Conservation (phyloP, 2,888 invertebrate genomes). For the Cheilosia grossa region DNA sequence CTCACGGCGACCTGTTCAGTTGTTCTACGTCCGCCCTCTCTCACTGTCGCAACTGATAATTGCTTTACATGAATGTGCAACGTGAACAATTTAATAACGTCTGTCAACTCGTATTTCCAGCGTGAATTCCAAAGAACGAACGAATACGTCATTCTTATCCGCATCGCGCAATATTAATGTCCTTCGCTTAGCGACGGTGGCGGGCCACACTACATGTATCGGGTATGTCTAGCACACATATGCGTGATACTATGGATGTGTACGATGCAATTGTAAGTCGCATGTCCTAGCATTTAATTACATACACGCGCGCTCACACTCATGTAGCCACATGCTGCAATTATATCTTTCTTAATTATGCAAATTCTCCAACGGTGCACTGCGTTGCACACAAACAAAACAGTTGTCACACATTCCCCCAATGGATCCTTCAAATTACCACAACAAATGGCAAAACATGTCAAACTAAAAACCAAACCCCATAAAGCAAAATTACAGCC, state of each 20-base stretch:
- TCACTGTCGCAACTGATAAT: conserved; percentile 37
- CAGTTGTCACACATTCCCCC: conserved; percentile 66
- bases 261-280: conserved; percentile 20
- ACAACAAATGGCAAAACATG: conserved; percentile 73
- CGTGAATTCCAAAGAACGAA: conserved; percentile 51
- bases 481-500: conserved; percentile 68
- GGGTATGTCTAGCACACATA: neutral
- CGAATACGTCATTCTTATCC: conserved; percentile 70
- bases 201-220: neutral
- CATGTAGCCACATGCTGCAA: conserved; percentile 61
- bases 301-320: conserved; percentile 42
- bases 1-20: neutral
- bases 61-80: conserved; percentile 58
- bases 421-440: conserved; percentile 71
- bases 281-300: conserved; percentile 51
- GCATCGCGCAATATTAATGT: conserved; percentile 66
- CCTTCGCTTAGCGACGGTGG: conserved; percentile 36
- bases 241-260: conserved; percentile 6
- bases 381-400: conserved; percentile 71
- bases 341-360: conserved; percentile 73
- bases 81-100: conserved; percentile 70
- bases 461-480: conserved; percentile 69
- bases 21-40: neutral
- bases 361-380: conserved; percentile 64
- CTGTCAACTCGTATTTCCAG: conserved; percentile 64